These are phyloP conservation scores for Agelas oroides DNA, from an alignment of 37 sponge, comb jelly and placozoan genomes.

Conservation along the genomic window DNA sequence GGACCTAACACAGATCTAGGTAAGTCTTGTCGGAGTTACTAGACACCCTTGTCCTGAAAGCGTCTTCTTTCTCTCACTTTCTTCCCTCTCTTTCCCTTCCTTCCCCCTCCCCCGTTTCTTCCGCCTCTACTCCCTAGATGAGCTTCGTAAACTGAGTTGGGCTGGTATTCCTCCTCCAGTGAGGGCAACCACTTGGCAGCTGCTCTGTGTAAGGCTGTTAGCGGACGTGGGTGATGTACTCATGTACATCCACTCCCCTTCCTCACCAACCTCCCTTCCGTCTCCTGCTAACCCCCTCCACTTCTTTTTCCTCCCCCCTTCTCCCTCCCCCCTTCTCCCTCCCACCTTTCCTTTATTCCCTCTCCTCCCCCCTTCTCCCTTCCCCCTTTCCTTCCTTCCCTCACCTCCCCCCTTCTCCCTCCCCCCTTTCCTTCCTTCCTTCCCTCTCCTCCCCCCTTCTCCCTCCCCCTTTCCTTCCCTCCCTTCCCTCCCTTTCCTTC, in stretches of 20 bases:
- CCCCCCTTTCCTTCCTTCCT: no score
- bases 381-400: background rate
- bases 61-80: background rate
- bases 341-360: background rate
- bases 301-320: background rate
- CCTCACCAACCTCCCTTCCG: background rate
- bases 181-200: slow-evolving; percentile 89
- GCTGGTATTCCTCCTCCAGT: slow-evolving; percentile 85
- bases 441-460: no score
- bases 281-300: background rate
- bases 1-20: slow-evolving; percentile 91
- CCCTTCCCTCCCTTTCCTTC: no score
- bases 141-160: slow-evolving; percentile 87
- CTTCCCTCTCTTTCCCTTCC: background rate
- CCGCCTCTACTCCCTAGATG: slow-evolving; percentile 26
- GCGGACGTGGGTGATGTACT: background rate
- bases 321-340: slow-evolving; percentile 6
- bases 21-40: slow-evolving; percentile 1
- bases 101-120: background rate
- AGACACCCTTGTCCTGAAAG: background rate
- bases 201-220: slow-evolving; percentile 77
- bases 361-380: no score
- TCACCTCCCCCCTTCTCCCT: background rate
- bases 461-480: no score
- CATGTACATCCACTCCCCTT: slow-evolving; percentile 1